Percentiles rank a stretch among this genome's conserved stretches.
phyloP scores from a whole-genome alignment of 2,797 vertebrate genomes.

The Periophthalmus magnuspinnatus region DNA sequence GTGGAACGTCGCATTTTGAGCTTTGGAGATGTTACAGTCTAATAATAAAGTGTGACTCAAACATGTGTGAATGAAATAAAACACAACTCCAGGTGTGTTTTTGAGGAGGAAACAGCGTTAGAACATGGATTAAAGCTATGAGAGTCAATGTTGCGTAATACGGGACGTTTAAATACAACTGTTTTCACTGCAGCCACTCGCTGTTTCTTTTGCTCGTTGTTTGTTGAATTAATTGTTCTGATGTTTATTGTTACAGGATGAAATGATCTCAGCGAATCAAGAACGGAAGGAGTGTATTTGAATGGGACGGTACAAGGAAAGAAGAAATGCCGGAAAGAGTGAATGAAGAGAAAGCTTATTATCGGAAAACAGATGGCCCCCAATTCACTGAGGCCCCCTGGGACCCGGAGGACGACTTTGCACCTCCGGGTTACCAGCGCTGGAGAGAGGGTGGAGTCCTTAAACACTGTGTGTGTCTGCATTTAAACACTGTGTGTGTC shows the following conservation, averaged over 20 bases:
- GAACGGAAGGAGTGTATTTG: slow-evolving; percentile 11
- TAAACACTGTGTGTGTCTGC: slow-evolving; percentile 64
- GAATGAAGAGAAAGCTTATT: slow-evolving; percentile 79
- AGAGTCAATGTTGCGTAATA: no score
- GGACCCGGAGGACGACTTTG: slow-evolving; percentile 69
- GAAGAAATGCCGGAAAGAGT: slow-evolving; percentile 29
- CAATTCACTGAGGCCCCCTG: slow-evolving; percentile 72
- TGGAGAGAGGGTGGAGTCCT: slow-evolving; percentile 57
- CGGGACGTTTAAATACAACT: no score
- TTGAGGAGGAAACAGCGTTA: no score
- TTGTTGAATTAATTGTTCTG: slow-evolving; percentile 35
- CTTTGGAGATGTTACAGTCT: no score
- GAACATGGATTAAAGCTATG: no score
- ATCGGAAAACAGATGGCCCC: slow-evolving; percentile 82
- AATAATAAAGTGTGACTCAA: no score
- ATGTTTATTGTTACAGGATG: slow-evolving; percentile 9
- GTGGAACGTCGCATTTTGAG: no score
- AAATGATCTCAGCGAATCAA: slow-evolving; percentile 17
- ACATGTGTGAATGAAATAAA: no score
- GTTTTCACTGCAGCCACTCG: slow-evolving; percentile 43
- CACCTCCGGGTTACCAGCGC: slow-evolving; percentile 67
- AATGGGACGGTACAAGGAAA: slow-evolving; percentile 8
- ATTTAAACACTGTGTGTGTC: slow-evolving; percentile 55
- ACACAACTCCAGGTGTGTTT: no score
- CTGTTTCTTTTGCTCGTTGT: slow-evolving; percentile 20